These are phyloP conservation scores for Globodera ellingtonae DNA, from an alignment of 1,140 invertebrate species.

Conservation along the genomic window DNA sequence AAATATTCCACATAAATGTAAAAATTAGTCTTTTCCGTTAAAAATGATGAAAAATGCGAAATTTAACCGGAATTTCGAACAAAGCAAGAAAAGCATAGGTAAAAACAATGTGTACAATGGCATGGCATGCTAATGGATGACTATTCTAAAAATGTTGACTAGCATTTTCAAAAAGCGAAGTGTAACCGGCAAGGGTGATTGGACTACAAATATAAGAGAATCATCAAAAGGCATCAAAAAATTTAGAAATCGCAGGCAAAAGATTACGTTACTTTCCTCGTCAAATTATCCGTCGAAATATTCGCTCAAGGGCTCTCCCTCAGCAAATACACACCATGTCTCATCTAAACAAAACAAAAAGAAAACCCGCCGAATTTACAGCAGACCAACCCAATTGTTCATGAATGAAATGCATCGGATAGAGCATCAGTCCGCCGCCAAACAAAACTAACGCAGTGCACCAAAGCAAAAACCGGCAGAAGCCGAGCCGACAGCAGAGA, in stretches of 20 bases:
- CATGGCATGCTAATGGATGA: neutral
- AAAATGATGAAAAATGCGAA: neutral
- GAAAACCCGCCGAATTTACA: neutral
- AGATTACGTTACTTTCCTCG: neutral
- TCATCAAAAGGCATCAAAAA: neutral
- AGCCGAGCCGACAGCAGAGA: slow-evolving; percentile 51
- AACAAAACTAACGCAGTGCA: slow-evolving; percentile 38
- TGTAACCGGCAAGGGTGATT: neutral
- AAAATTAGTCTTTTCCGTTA: neutral
- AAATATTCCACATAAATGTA: neutral
- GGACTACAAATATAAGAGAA: neutral
- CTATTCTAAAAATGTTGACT: neutral
- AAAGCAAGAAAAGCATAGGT: too few species aligned
- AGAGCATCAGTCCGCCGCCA: slow-evolving; percentile 49
- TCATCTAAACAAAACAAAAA: neutral
- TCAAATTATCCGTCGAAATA: slow-evolving; percentile 33
- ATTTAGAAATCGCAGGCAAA: neutral
- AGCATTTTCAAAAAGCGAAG: neutral
- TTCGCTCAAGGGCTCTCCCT: slow-evolving; percentile 23
- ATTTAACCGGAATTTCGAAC: neutral
- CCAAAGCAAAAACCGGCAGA: slow-evolving; percentile 46
- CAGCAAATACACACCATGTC: slow-evolving; percentile 31
- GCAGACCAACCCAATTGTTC: slow-evolving; percentile 32
- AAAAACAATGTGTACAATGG: neutral
- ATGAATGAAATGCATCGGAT: slow-evolving; percentile 49